Conservation (phyloP, 2,888 invertebrate species). For the Dichetophora obliterata region DNA sequence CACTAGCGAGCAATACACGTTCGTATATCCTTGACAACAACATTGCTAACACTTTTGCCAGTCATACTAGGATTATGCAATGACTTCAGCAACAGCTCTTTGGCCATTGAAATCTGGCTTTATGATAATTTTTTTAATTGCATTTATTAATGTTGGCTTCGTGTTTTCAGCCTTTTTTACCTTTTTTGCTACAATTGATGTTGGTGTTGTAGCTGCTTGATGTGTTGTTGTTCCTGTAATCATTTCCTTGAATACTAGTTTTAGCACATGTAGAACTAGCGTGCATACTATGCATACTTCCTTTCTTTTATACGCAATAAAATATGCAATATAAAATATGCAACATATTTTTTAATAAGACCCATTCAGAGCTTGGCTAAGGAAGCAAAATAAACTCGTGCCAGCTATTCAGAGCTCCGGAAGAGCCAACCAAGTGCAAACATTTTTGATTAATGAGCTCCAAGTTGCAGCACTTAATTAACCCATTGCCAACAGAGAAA, state of each 20-base stretch:
- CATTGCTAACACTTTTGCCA: slow-evolving; percentile 6
- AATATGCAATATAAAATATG: slow-evolving; percentile 19
- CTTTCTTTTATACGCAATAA: not conserved
- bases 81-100: not conserved
- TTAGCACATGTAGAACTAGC: not conserved
- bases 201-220: not conserved
- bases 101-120: slow-evolving; percentile 29
- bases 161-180: not conserved
- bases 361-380: too few species aligned
- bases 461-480: too few species aligned
- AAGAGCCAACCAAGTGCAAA: too few species aligned
- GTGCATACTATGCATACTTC: not conserved
- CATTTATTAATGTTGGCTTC: slow-evolving; percentile 12
- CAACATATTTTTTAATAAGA: not conserved
- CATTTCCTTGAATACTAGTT: not conserved
- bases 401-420: too few species aligned
- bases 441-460: too few species aligned
- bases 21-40: slow-evolving; percentile 25
- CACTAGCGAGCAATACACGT: not conserved
- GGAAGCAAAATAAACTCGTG: too few species aligned
- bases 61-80: slow-evolving; percentile 4
- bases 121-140: slow-evolving; percentile 38
- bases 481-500: not conserved
- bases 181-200: not conserved
- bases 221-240: not conserved